Evolutionary conservation across 1,140 invertebrate species (phyloP), one percentile per base, ranked within the genome.

Genomic region (Wasmannia auropunctata): DNA sequence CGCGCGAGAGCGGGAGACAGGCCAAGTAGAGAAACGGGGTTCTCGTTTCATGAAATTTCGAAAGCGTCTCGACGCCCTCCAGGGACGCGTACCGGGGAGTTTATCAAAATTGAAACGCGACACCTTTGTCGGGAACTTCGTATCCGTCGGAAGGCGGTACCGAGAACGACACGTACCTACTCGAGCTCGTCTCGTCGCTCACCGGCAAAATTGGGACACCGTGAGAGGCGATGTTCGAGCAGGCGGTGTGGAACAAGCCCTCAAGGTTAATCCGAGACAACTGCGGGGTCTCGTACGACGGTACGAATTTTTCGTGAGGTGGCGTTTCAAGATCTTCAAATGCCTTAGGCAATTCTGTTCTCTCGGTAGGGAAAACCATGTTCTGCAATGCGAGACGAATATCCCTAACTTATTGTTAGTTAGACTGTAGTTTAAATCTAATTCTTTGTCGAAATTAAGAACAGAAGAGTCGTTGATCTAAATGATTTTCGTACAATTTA

Each of bases 91-190:
- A 84, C 69, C 76, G 69, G 74, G 76, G 85, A 88, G 85, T 92
- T 92, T 91, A 91, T 92, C 89, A 92, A 92, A 92, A 92, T 93
- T 91, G 91, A 92, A 92, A 89, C 81, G 87, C 88, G 89, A 90
- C 91, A 92, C 88, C 90, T 91, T 93, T 91, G 90, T 92, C 89
- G 81, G 88, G 84, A 90, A 90, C 62, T 90, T 86, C 37, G 54
- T 86, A 74, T 54, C 58, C 85, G 88, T 84, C 77, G 88, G 60
- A 89, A 89, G 84, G 67, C 34, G 46, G 46, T 46, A 22, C 60
- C 51, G 70, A 70, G 85, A 54, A 70, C 83, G 83, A 75, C 67
- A 70, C 40, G 69, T 85, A 75, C 56, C 62, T 77, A 76, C 84
- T 86, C 76, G 75, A 72, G 62, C 72, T 89, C 63, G 81, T 54